Evolutionary conservation across 2,113 vertebrate species (phyloP).

Genomic region (Myiopsitta monachus): DNA sequence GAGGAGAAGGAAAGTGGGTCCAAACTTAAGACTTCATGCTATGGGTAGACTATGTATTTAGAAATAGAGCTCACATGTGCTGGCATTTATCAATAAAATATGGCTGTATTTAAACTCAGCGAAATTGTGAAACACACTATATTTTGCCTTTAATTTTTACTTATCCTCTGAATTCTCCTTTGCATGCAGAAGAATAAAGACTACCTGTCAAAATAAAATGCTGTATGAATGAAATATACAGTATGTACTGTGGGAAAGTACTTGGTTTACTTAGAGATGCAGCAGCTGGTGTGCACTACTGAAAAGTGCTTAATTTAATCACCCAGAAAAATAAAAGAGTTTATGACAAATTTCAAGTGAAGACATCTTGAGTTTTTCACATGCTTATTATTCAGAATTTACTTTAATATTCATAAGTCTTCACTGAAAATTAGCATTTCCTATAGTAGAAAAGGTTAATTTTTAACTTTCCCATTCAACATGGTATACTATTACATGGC

Average conservation of each 20-base stretch:
- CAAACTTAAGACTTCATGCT: neutral
- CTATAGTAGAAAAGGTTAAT: slow-evolving; percentile 22
- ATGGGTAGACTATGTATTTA: neutral
- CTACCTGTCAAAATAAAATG: slow-evolving; percentile 73
- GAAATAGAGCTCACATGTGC: neutral
- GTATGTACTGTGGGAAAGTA: slow-evolving; percentile 71
- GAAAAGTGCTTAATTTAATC: slow-evolving; percentile 71
- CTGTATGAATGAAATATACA: slow-evolving; percentile 72
- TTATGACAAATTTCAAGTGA: slow-evolving; percentile 60
- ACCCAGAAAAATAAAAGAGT: slow-evolving; percentile 61
- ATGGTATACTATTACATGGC: slow-evolving; percentile 56
- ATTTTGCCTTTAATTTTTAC: slow-evolving; percentile 43
- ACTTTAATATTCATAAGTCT: slow-evolving; percentile 59
- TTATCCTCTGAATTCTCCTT: slow-evolving; percentile 60
- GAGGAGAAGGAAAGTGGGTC: neutral
- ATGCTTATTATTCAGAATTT: slow-evolving; percentile 10
- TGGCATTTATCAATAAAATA: slow-evolving; percentile 6
- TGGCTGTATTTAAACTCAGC: slow-evolving; percentile 46
- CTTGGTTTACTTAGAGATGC: slow-evolving; percentile 61
- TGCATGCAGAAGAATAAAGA: slow-evolving; percentile 65
- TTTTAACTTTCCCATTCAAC: slow-evolving; percentile 32
- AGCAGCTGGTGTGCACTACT: slow-evolving; percentile 70
- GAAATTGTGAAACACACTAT: neutral
- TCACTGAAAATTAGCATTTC: slow-evolving; percentile 6
- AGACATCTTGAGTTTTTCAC: slow-evolving; percentile 68